These are phyloP conservation scores for Reticulitermes lucifugus DNA, from an alignment of 2,888 invertebrate species.

Conservation along the genomic window DNA sequence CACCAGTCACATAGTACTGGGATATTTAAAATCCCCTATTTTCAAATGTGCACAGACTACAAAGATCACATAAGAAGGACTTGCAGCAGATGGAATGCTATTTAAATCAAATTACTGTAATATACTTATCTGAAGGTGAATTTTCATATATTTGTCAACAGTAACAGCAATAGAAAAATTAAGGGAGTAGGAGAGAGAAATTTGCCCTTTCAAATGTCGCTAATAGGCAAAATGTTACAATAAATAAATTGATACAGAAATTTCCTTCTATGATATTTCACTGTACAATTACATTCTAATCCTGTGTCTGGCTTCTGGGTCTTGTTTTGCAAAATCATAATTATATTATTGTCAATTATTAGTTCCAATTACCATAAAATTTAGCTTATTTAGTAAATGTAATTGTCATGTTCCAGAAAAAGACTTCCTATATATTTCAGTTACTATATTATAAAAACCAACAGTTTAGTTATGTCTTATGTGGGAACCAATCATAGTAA, in stretches of 20 bases:
- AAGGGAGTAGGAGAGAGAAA: background rate
- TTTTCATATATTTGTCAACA: slow-evolving; percentile 38
- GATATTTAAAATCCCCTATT: too few species aligned
- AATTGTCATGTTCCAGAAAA: background rate
- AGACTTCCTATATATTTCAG: background rate
- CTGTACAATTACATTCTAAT: slow-evolving; percentile 30
- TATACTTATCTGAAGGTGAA: slow-evolving; percentile 24
- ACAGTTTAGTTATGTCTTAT: background rate
- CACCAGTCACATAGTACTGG: too few species aligned
- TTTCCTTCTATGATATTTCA: slow-evolving; percentile 18
- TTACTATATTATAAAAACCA: background rate
- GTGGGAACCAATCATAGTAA: background rate
- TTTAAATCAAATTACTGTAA: background rate
- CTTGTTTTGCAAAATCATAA: background rate
- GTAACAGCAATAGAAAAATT: slow-evolving; percentile 41
- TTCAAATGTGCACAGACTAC: too few species aligned
- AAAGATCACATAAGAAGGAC: too few species aligned
- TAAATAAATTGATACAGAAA: slow-evolving; percentile 23
- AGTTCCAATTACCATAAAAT: background rate
- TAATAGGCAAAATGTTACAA: slow-evolving; percentile 21
- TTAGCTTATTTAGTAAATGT: background rate
- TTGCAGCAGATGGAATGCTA: too few species aligned
- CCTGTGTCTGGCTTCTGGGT: background rate
- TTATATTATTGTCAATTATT: slow-evolving; percentile 12
- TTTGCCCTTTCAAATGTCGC: slow-evolving; percentile 33